Conservation (phyloP, 2,113 vertebrate species). For the Grallaria varia region DNA sequence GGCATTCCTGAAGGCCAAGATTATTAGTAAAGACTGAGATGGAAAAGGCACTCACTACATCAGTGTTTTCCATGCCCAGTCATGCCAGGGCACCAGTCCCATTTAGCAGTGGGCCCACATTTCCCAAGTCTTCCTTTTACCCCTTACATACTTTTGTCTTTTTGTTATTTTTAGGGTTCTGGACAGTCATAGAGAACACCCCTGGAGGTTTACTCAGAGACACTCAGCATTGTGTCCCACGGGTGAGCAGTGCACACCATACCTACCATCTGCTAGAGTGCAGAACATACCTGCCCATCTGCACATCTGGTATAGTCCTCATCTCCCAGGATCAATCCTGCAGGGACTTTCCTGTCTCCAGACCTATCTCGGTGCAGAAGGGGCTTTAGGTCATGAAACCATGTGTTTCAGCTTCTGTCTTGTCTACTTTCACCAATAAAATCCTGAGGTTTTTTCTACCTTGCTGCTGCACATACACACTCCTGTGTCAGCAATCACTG, state of each 20-base stretch:
- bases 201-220: not conserved
- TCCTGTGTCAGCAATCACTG: not conserved
- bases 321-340: not conserved
- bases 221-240: not conserved
- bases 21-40: not conserved
- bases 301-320: not conserved
- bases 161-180: not conserved
- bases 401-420: not conserved
- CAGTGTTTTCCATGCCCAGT: not conserved
- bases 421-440: not conserved
- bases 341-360: not conserved
- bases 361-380: not conserved
- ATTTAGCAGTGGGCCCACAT: not conserved
- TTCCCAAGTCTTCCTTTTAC: not conserved
- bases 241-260: fast-evolving
- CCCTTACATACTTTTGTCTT: not conserved
- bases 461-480: not conserved
- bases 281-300: not conserved
- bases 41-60: not conserved
- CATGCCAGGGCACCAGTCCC: not conserved
- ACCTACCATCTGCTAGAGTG: not conserved
- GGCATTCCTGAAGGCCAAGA: not conserved
- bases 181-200: not conserved
- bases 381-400: not conserved
- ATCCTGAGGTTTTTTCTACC: not conserved